Evolutionary conservation across 2,797 vertebrate species (phyloP).

Genomic region (Carapus acus): DNA sequence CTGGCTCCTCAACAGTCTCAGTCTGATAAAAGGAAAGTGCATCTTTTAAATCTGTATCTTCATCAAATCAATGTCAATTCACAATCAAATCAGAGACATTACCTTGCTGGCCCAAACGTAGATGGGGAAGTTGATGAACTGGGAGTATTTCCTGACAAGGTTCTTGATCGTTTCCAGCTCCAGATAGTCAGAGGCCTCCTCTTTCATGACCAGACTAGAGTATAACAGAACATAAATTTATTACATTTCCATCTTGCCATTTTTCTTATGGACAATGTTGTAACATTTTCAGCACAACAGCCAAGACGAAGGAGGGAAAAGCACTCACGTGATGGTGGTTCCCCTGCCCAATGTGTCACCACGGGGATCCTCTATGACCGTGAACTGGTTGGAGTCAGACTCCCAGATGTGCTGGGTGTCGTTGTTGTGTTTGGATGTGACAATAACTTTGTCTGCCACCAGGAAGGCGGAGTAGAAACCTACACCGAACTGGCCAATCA

Average conservation of each 20-base stretch:
- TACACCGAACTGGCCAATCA: slow-evolving; percentile 98
- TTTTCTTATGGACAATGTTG: no score
- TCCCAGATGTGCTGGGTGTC: slow-evolving; percentile 98
- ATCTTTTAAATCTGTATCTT: not conserved
- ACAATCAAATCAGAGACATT: no score
- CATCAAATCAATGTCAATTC: no score
- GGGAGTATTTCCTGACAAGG: slow-evolving; percentile 93
- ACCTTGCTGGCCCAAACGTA: slow-evolving; percentile 99
- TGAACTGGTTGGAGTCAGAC: slow-evolving; percentile 94
- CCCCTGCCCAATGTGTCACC: slow-evolving; percentile 92
- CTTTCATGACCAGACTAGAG: slow-evolving; percentile 90
- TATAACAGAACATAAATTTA: not conserved
- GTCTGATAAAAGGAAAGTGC: slow-evolving; percentile 69
- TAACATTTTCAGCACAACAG: no score
- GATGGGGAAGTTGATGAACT: slow-evolving; percentile 99
- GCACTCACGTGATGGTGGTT: slow-evolving; percentile 89
- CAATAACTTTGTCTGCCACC: slow-evolving; percentile 94
- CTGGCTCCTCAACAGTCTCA: slow-evolving; percentile 92
- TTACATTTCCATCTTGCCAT: not conserved
- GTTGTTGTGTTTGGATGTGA: slow-evolving; percentile 97
- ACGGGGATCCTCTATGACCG: slow-evolving; percentile 89
- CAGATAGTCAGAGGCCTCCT: slow-evolving; percentile 96
- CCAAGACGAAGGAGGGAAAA: no score
- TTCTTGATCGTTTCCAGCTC: slow-evolving; percentile 98
- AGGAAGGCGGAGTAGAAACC: slow-evolving; percentile 99